phyloP scores from a whole-genome alignment of 1,140 invertebrate species.

The Daktulosphaira vitifoliae region DNA sequence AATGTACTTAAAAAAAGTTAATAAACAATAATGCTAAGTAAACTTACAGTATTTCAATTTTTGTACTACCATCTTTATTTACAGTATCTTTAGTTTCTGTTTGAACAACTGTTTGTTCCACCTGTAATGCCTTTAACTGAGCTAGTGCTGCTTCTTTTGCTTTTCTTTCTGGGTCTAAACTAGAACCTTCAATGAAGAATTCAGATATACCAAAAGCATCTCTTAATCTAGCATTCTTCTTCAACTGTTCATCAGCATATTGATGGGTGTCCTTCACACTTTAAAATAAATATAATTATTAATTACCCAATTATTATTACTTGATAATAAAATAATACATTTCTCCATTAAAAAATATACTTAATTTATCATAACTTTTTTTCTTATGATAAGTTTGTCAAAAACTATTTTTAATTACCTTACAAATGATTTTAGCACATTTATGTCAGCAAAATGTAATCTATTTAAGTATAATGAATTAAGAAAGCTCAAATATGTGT shows the following conservation, averaged over 20 bases:
- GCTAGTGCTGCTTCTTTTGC: slow-evolving; percentile 59
- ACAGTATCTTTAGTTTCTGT: slow-evolving; percentile 48
- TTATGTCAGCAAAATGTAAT: slow-evolving; percentile 13
- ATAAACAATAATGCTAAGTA: slow-evolving; percentile 2
- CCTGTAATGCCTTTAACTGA: slow-evolving; percentile 47
- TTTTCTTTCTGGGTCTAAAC: slow-evolving; percentile 76
- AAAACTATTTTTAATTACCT: neutral
- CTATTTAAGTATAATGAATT: slow-evolving; percentile 15
- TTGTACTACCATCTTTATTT: slow-evolving; percentile 24
- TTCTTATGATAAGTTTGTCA: no score
- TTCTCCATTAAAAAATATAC: no score
- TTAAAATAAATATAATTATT: slow-evolving; percentile 42
- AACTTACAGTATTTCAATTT: slow-evolving; percentile 17
- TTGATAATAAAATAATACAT: neutral
- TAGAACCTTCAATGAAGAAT: slow-evolving; percentile 87
- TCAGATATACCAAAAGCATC: slow-evolving; percentile 92
- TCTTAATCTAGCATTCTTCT: slow-evolving; percentile 85
- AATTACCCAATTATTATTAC: no score
- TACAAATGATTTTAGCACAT: slow-evolving; percentile 20
- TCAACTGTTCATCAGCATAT: slow-evolving; percentile 89
- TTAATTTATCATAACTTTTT: no score
- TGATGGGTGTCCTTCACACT: slow-evolving; percentile 92
- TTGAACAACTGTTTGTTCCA: slow-evolving; percentile 39
- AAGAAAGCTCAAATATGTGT: neutral
- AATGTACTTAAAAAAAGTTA: slow-evolving; percentile 9